These are phyloP conservation scores for Phyllotreta cruciferae DNA, from an alignment of 2,888 invertebrate genomes.

Conservation along the genomic window DNA sequence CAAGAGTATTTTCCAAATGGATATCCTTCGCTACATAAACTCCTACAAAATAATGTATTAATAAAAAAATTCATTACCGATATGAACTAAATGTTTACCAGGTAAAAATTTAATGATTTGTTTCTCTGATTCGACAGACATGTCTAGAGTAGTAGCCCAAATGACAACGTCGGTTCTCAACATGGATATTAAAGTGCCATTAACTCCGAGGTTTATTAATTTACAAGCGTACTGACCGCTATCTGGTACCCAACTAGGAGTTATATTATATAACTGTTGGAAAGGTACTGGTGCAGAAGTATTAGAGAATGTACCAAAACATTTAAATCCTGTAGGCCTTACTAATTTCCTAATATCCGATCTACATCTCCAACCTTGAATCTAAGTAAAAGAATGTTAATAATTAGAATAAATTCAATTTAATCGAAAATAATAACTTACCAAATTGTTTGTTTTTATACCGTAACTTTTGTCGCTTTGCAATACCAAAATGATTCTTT, in stretches of 20 bases:
- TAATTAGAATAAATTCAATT: too few relatives aligned
- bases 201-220: slow-evolving; percentile 48
- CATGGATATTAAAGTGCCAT: slow-evolving; percentile 48
- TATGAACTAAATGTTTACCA: slow-evolving; percentile 30
- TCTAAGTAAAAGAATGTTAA: slow-evolving; percentile 43
- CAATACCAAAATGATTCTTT: slow-evolving; percentile 51
- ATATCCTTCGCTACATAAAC: slow-evolving; percentile 50
- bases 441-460: slow-evolving; percentile 54
- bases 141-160: slow-evolving; percentile 51
- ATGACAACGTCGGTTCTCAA: slow-evolving; percentile 53
- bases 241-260: slow-evolving; percentile 55
- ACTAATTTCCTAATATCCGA: slow-evolving; percentile 47
- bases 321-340: slow-evolving; percentile 54
- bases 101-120: slow-evolving; percentile 56
- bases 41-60: not conserved
- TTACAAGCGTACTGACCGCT: slow-evolving; percentile 58
- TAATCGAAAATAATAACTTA: too few relatives aligned
- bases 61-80: not conserved
- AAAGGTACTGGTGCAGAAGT: slow-evolving; percentile 46
- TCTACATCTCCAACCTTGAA: slow-evolving; percentile 53
- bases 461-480: slow-evolving; percentile 48
- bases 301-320: slow-evolving; percentile 55
- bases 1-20: slow-evolving; percentile 42
- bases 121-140: slow-evolving; percentile 48
- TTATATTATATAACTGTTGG: slow-evolving; percentile 53